A percentile compares a stretch with the other conserved stretches of the same genome.
phyloP scores from a whole-genome alignment of 2,797 vertebrate genomes.

The Steatocranus sp. region DNA sequence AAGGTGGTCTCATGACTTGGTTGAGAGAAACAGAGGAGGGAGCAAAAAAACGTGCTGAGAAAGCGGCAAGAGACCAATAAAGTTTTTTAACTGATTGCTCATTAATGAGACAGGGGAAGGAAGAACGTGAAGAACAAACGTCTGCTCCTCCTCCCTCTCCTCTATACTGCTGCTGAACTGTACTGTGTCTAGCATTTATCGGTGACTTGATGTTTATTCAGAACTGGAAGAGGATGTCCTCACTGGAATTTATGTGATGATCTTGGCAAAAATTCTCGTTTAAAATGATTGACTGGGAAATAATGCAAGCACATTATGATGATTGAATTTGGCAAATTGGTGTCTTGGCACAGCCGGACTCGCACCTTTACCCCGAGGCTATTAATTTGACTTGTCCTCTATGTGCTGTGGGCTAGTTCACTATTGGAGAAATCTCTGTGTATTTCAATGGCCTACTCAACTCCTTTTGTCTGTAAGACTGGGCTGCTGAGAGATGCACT shows the following conservation, averaged over 20 bases:
- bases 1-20: neutral
- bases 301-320: constrained; percentile 39
- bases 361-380: neutral
- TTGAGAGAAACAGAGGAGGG: constrained; percentile 1
- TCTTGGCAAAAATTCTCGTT: constrained; percentile 11
- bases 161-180: constrained; percentile 35
- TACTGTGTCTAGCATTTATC: constrained; percentile 32
- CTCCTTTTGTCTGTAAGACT: neutral
- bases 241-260: constrained; percentile 2
- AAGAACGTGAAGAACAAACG: neutral
- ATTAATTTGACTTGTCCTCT: constrained; percentile 15
- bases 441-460: constrained; percentile 16
- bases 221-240: constrained; percentile 10
- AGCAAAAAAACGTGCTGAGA: constrained; percentile 51
- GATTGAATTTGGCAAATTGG: constrained; percentile 46
- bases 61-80: constrained; percentile 43
- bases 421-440: neutral
- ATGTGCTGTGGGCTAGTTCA: neutral
- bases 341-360: constrained; percentile 27
- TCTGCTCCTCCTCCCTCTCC: neutral
- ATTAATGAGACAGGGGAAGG: constrained; percentile 52
- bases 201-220: constrained; percentile 43
- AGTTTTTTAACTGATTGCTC: constrained; percentile 68
- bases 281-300: constrained; percentile 32
- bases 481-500: constrained; percentile 40